phyloP scores from a whole-genome alignment of 1,140 invertebrate species.

The Ruditapes philippinarum region DNA sequence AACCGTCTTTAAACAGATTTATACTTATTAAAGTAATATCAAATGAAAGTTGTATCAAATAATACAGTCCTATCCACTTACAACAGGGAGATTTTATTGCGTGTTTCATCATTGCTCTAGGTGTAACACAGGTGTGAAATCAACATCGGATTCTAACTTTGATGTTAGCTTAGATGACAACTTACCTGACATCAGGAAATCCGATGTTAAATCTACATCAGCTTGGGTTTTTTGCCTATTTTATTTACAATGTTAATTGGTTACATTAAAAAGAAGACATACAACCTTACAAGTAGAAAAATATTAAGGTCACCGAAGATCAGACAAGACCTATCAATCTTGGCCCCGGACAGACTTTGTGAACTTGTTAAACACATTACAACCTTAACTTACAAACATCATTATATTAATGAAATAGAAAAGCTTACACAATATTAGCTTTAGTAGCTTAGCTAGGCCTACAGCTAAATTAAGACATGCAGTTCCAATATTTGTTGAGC shows the following conservation, averaged over 20 bases:
- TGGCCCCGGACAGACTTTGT: too few relatives aligned
- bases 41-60: not conserved
- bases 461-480: too few relatives aligned
- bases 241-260: not conserved
- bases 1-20: too few relatives aligned
- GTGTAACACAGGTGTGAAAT: constrained; percentile 29
- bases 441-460: too few relatives aligned
- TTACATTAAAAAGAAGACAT: not conserved
- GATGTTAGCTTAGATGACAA: constrained; percentile 10
- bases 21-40: too few relatives aligned
- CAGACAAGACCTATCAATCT: constrained; percentile 10
- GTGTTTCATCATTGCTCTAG: not conserved
- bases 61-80: not conserved
- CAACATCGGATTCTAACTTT: constrained; percentile 8
- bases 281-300: not conserved
- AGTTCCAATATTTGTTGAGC: too few relatives aligned
- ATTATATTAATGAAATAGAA: too few relatives aligned
- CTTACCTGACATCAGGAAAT: not conserved
- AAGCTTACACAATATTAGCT: too few relatives aligned
- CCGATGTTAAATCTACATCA: not conserved
- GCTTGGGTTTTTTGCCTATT: not conserved
- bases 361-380: too few relatives aligned
- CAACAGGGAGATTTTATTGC: not conserved
- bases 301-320: not conserved
- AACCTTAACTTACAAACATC: too few relatives aligned